Evolutionary conservation across 1,140 invertebrate genomes (phyloP).

Genomic region (Panagrolaimus sp.): DNA sequence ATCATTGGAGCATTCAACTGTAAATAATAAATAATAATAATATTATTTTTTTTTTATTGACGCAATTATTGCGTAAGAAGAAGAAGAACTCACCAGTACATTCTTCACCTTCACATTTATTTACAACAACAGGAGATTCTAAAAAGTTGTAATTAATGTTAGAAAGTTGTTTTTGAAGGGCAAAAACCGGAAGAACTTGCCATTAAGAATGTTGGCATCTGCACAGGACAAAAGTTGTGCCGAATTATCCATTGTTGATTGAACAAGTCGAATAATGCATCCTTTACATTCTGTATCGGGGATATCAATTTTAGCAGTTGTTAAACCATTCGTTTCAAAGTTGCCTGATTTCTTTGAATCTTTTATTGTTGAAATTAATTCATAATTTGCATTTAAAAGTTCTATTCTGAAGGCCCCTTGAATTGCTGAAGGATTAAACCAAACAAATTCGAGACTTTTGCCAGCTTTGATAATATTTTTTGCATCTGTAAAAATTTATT

Average conservation of each 20-base stretch:
- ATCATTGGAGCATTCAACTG: constrained; percentile 1
- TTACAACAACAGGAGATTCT: background rate
- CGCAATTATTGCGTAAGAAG: no score
- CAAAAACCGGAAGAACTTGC: background rate
- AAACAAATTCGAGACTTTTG: constrained; percentile 24
- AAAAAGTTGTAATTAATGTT: background rate
- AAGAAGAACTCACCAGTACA: background rate
- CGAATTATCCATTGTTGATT: constrained; percentile 34
- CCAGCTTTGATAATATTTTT: constrained; percentile 25
- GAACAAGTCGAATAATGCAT: constrained; percentile 40
- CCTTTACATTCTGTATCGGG: constrained; percentile 38
- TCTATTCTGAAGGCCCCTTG: constrained; percentile 1
- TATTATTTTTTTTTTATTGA: no score
- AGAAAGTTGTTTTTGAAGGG: background rate
- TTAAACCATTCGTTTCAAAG: constrained; percentile 17
- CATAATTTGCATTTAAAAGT: constrained; percentile 18
- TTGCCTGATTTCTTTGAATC: background rate
- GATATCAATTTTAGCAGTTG: constrained; percentile 27
- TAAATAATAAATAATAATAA: background rate
- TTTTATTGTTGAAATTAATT: background rate
- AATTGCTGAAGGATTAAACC: constrained; percentile 22
- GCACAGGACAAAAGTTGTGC: constrained; percentile 42
- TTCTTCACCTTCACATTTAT: constrained; percentile 11
- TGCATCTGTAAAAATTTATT: constrained; percentile 25
- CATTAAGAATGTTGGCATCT: constrained; percentile 32